Conservation (phyloP, 2,797 vertebrate genomes). For the Cyprinella venusta region DNA sequence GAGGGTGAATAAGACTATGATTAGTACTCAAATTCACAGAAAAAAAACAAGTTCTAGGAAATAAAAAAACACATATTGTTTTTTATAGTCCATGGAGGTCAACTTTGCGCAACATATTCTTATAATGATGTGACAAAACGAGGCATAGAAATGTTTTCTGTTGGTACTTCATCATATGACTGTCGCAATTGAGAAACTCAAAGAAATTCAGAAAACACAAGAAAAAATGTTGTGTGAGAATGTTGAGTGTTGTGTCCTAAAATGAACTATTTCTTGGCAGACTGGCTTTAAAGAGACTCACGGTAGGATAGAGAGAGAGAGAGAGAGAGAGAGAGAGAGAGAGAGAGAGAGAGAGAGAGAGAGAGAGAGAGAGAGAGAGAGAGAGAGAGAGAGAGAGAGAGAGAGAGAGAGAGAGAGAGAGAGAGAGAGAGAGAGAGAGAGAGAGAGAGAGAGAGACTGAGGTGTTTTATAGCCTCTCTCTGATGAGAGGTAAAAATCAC, state of each 20-base stretch:
- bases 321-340: not conserved
- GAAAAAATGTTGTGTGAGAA: not conserved
- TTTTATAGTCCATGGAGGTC: not conserved
- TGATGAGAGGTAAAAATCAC: not conserved
- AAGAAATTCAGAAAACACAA: slow-evolving; percentile 5
- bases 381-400: not conserved
- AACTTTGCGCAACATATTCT: not conserved
- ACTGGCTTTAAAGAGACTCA: not conserved
- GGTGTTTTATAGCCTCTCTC: slow-evolving; percentile 6
- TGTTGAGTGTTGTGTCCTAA: not conserved
- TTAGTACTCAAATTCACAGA: not conserved
- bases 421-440: not conserved
- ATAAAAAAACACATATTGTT: not conserved
- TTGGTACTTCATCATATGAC: slow-evolving; percentile 17
- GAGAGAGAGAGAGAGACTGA: not conserved
- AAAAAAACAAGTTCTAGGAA: not conserved
- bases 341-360: not conserved
- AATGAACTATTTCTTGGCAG: slow-evolving; percentile 35
- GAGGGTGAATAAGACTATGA: slow-evolving; percentile 46
- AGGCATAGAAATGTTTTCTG: slow-evolving; percentile 12
- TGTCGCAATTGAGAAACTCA: not conserved
- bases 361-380: not conserved
- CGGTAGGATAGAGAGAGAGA: not conserved
- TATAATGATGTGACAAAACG: slow-evolving; percentile 22
- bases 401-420: not conserved